These are phyloP conservation scores for Lepidocolaptes lacrymiger DNA, from an alignment of 2,797 vertebrate species.

Conservation along the genomic window DNA sequence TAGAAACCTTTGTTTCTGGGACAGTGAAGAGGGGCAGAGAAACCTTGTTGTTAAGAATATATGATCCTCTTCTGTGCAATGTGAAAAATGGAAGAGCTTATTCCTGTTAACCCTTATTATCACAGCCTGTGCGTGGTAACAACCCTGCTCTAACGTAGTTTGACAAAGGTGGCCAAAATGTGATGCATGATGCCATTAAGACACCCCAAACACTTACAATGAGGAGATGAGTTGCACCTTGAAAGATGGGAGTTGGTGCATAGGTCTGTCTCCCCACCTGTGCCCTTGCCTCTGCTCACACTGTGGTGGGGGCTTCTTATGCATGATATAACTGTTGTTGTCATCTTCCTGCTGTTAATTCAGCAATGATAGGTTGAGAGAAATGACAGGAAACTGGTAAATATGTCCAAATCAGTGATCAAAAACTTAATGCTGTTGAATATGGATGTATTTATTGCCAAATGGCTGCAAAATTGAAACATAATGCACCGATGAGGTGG, in stretches of 20 bases:
- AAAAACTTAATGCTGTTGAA: not conserved
- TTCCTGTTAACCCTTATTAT: not conserved
- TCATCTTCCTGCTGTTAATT: not conserved
- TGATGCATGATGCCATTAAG: not conserved
- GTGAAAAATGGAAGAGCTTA: not conserved
- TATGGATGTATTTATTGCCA: not conserved
- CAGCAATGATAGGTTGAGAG: not conserved
- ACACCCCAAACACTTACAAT: not conserved
- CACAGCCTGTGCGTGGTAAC: not conserved
- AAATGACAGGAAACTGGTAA: not conserved
- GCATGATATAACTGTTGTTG: not conserved
- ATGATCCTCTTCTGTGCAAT: not conserved
- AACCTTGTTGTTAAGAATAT: not conserved
- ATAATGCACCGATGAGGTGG: not conserved
- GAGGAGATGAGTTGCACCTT: not conserved
- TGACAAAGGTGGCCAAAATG: not conserved
- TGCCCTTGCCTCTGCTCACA: not conserved
- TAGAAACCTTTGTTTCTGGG: not conserved
- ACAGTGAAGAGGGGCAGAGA: not conserved
- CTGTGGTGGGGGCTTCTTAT: not conserved
- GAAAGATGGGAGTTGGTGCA: not conserved
- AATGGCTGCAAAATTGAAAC: not conserved
- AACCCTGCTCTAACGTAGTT: not conserved
- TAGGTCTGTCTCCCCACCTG: not conserved
- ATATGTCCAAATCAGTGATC: not conserved